Base-by-base conservation (phyloP, 2,888 invertebrate genomes). In the Rhamphomyia laevipes region DNA sequence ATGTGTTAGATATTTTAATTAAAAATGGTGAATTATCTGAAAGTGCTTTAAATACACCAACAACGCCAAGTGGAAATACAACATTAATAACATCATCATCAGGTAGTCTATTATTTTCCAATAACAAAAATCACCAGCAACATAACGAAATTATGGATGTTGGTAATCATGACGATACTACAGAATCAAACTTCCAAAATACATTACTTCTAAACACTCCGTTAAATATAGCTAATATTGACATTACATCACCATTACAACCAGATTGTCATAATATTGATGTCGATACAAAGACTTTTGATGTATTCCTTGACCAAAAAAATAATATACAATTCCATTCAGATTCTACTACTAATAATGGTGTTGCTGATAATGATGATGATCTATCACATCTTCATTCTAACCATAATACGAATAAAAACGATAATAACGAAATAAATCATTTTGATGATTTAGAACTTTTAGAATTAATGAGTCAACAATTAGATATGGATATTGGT, bases 11-110 rank as follows among this genome's bases (percentile, higher is more conserved):
- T 65, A 92, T 95, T 57, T 77, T 95, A 13, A 92, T 94, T 42
- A 86, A 92, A 63, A 91, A 90, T 65, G 94, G 94, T 12, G 94
- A 94, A 63, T 69, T 94, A 50, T 90, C 93, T 1, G 83, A 91
- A 10, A 90, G 90, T 59, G 90, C 90, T 1, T 91, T 63, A 7
- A 51, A 67, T 44, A 67, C 66, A 43, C 64, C 68, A 2, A 66
- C 77, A 53, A 76, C 79, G 23, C 70, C 68, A 54, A 56, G 65
- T 59, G 23, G 23, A 27, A 27, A 27, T 27, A 9, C 23, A 7
- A 9, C 23, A 7, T 2, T 27, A 27, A 27, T 27, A 27, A 27
- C 23, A 27, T 27, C 23, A 27, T 27, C 23, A 7, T 6, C 23
- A 27, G 23, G 9, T 27, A 9, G 23, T 27, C 7, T 27, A 5